Conservation (phyloP, 2,888 invertebrate species). For the Biston stratarius region DNA sequence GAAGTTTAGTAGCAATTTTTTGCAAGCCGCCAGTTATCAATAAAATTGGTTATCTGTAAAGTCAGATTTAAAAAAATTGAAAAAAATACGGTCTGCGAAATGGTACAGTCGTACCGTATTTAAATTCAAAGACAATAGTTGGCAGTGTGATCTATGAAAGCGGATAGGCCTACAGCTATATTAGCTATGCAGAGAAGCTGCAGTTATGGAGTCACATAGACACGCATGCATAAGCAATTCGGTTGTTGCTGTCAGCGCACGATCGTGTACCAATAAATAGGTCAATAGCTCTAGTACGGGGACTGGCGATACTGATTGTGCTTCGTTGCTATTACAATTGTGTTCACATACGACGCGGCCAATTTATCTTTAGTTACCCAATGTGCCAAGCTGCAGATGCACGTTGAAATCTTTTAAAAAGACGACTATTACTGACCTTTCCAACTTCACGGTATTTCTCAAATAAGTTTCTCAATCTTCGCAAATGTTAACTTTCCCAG, state of each 20-base stretch:
- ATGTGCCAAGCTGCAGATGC: conserved; percentile 26
- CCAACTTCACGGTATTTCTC: conserved; percentile 21
- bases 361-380: conserved; percentile 26
- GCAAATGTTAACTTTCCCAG: conserved; percentile 29
- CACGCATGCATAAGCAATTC: conserved; percentile 81
- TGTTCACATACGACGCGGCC: conserved; percentile 23
- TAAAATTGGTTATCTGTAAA: too few species aligned
- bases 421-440: conserved; percentile 28
- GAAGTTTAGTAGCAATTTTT: too few species aligned
- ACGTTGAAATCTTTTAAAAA: conserved; percentile 37
- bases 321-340: conserved; percentile 22
- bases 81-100: conserved; percentile 4
- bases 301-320: conserved; percentile 30
- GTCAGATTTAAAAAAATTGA: background rate
- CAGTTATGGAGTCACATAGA: conserved; percentile 68
- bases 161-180: conserved; percentile 53
- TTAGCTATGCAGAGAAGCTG: conserved; percentile 72
- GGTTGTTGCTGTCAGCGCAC: conserved; percentile 66
- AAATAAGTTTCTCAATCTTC: conserved; percentile 26
- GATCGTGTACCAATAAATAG: conserved; percentile 77
- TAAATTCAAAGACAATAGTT: conserved; percentile 37
- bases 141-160: conserved; percentile 52
- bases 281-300: conserved; percentile 70
- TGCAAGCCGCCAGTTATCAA: too few species aligned
- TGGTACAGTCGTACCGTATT: conserved; percentile 32